These are phyloP conservation scores for Agrilus cyanescens DNA, from an alignment of 2,888 invertebrate genomes.

Conservation along the genomic window DNA sequence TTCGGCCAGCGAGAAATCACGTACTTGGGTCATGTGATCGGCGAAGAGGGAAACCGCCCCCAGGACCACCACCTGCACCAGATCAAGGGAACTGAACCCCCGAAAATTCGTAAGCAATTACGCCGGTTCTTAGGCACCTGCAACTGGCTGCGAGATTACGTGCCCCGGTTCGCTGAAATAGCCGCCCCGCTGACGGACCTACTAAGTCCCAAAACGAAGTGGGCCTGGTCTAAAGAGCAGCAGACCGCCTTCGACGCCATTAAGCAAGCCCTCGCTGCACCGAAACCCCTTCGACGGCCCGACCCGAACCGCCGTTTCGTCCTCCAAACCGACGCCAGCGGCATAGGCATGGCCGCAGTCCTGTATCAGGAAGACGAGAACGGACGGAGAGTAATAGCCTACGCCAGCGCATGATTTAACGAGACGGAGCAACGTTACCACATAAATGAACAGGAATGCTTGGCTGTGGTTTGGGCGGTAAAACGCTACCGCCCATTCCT, in stretches of 20 bases:
- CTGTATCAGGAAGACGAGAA: background rate
- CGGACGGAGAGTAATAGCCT: background rate
- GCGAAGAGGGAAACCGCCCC: conserved; percentile 8
- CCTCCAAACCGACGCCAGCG: conserved; percentile 5
- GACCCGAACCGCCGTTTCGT: background rate
- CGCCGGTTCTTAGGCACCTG: conserved; percentile 16
- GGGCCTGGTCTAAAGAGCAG: conserved; percentile 10
- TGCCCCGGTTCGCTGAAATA: conserved; percentile 14
- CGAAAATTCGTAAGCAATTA: conserved; percentile 9
- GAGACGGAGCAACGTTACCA: background rate
- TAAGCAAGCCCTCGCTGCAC: conserved; percentile 9
- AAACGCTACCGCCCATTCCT: conserved; percentile 8
- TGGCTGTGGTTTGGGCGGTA: conserved; percentile 6
- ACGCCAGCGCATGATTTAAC: background rate
- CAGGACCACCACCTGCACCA: conserved; percentile 6
- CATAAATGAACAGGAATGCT: background rate
- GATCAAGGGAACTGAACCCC: conserved; percentile 1
- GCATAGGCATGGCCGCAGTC: background rate
- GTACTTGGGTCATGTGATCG: conserved; percentile 12
- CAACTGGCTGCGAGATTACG: conserved; percentile 19
- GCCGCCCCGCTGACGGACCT: conserved; percentile 17
- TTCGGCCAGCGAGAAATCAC: conserved; percentile 1
- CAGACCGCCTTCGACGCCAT: conserved; percentile 9
- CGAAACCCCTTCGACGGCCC: background rate
- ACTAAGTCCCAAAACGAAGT: conserved; percentile 3